Conservation (phyloP, 2,888 invertebrate genomes). For the Pandemis heparana region DNA sequence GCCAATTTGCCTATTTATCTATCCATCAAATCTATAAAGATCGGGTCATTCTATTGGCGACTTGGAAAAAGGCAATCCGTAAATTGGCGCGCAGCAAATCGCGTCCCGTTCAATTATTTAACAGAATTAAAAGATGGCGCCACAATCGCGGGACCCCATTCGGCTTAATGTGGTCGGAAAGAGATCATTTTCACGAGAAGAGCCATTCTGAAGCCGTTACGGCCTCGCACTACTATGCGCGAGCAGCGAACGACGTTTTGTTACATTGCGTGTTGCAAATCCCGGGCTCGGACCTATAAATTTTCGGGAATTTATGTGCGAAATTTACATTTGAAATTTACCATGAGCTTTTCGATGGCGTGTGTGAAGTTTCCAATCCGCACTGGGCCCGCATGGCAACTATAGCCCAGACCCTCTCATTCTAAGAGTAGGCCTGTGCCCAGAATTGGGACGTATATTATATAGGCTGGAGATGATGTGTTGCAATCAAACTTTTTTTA, state of each 20-base stretch:
- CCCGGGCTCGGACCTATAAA: too few species aligned
- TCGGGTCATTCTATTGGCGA: neutral
- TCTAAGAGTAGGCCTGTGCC: too few species aligned
- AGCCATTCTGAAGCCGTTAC: slow-evolving; percentile 18
- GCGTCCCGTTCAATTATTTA: slow-evolving; percentile 36
- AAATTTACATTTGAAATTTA: too few species aligned
- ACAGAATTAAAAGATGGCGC: slow-evolving; percentile 39
- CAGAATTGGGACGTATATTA: too few species aligned
- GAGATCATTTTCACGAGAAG: slow-evolving; percentile 29
- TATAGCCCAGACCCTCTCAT: too few species aligned
- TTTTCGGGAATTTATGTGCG: too few species aligned
- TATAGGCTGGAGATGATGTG: too few species aligned
- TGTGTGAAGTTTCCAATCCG: too few species aligned
- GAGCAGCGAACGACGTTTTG: neutral
- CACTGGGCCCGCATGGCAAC: too few species aligned
- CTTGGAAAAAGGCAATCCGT: neutral
- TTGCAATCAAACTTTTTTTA: too few species aligned
- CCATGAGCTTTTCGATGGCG: too few species aligned
- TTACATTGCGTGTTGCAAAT: neutral
- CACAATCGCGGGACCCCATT: slow-evolving; percentile 34
- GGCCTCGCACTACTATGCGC: neutral
- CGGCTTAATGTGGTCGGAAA: slow-evolving; percentile 36
- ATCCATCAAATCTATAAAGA: neutral
- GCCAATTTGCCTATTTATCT: neutral
- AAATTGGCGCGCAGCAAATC: slow-evolving; percentile 21